These are phyloP conservation scores for Rhaphigaster nebulosa DNA, from an alignment of 2,888 invertebrate species.

Conservation along the genomic window DNA sequence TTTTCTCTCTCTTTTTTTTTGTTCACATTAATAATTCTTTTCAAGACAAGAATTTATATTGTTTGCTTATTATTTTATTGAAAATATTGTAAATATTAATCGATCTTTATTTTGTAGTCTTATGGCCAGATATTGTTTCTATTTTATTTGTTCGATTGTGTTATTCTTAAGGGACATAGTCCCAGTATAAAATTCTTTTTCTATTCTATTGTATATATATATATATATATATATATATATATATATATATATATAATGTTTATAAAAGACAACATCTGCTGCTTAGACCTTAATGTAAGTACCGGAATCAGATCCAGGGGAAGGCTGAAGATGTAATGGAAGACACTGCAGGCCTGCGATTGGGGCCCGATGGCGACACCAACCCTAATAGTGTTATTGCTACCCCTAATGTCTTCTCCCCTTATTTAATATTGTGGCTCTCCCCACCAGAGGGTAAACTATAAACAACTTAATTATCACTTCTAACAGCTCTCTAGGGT, in stretches of 20 bases:
- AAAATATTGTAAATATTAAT: too few relatives aligned
- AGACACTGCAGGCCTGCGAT: not conserved
- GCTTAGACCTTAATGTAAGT: not conserved
- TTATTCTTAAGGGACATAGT: too few relatives aligned
- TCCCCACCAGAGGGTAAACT: not conserved
- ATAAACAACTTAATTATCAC: constrained; percentile 44
- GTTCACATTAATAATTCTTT: too few relatives aligned
- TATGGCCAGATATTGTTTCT: too few relatives aligned
- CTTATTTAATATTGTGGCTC: constrained; percentile 39
- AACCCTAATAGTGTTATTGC: constrained; percentile 38
- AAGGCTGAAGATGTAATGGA: not conserved
- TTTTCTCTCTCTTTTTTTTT: too few relatives aligned
- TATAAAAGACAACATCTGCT: not conserved
- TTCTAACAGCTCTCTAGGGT: constrained; percentile 10
- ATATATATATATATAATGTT: not conserved
- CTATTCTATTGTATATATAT: too few relatives aligned
- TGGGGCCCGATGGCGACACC: not conserved
- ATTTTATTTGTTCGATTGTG: too few relatives aligned
- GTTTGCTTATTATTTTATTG: too few relatives aligned
- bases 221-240: too few relatives aligned
- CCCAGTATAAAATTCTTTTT: too few relatives aligned
- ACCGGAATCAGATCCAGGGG: not conserved
- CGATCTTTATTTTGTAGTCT: too few relatives aligned
- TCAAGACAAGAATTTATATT: too few relatives aligned
- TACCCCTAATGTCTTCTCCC: constrained; percentile 3